Percentiles rank a stretch among this genome's conserved stretches.
Conservation (phyloP, 2,888 invertebrate genomes). For the Blomia tropicalis region DNA sequence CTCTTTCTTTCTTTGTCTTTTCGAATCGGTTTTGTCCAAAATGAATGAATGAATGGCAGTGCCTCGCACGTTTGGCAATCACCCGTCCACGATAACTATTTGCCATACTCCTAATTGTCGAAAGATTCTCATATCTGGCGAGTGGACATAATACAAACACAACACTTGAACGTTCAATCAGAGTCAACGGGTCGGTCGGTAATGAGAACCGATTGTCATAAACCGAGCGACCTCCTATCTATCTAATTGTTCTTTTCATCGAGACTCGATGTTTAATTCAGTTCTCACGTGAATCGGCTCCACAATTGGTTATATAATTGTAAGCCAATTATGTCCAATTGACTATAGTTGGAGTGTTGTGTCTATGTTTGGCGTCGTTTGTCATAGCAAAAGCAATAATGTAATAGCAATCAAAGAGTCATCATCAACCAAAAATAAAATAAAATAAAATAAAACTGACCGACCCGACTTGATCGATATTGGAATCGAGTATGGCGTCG, state of each 20-base stretch:
- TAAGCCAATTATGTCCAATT: conserved; percentile 1
- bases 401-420: not conserved
- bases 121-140: conserved; percentile 9
- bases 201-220: not conserved
- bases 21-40: too few relatives aligned
- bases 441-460: not conserved
- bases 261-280: conserved; percentile 6
- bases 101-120: not conserved
- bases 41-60: too few relatives aligned
- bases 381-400: not conserved
- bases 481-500: too few relatives aligned
- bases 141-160: not conserved
- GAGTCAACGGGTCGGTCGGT: too few relatives aligned
- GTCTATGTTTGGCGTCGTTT: not conserved
- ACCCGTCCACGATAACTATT: conserved; percentile 1
- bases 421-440: not conserved
- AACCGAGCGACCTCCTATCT: conserved; percentile 10
- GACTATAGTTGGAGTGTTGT: not conserved
- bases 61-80: not conserved
- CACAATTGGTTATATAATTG: conserved; percentile 10
- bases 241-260: conserved; percentile 13
- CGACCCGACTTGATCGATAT: too few relatives aligned
- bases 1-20: too few relatives aligned
- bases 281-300: conserved; percentile 4
- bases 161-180: too few relatives aligned